Base-by-base conservation (phyloP, 2,888 invertebrate species). In the Dryomyza anilis region DNA sequence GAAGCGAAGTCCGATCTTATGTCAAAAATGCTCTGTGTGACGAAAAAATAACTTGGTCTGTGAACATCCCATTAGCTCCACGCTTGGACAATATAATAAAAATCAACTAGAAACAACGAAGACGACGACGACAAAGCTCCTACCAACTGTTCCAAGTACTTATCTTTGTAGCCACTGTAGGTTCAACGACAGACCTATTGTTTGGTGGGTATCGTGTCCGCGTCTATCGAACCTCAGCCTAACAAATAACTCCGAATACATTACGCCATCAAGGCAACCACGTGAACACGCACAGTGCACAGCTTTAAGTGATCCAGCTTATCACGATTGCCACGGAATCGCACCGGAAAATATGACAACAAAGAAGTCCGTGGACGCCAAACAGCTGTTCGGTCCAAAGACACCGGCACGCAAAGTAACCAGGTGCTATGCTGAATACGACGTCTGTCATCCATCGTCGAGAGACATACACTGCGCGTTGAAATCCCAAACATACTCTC, bases 121-220 rank as follows among this genome's bases (percentile, higher is more conserved):
- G n/a, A n/a, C n/a, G n/a, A n/a, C n/a, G n/a, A 69, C 73, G 50
- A 74, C 74, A 19, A 68, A 70, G 52, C 67, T 69, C 58, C 60
- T 50, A 2, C 69, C 69, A 3, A 61, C 64, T 58, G 63, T 62
- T 33, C n/a, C n/a, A n/a, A n/a, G n/a, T n/a, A n/a, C n/a, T n/a
- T 77, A 82, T 71, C 72, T 81, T 73, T 81, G 81, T 68, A 71
- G 73, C 69, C 76, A 77, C 66, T 82, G 82, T 70, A 76, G 79
- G 53, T 81, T 80, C 71, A 81, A 82, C 73, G 78, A 81, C 74
- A 77, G 80, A 66, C 83, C 81, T 56, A 68, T 81, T 56, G 78
- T 81, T 70, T 83, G 82, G 82, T 83, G 82, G 82, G 79, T 81
- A 63, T 82, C 83, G 46, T 83, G 82, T 74, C 82, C 82, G 33